These are phyloP conservation scores for Quadroppia sp. DNA, from an alignment of 2,888 invertebrate species.

Conservation along the genomic window DNA sequence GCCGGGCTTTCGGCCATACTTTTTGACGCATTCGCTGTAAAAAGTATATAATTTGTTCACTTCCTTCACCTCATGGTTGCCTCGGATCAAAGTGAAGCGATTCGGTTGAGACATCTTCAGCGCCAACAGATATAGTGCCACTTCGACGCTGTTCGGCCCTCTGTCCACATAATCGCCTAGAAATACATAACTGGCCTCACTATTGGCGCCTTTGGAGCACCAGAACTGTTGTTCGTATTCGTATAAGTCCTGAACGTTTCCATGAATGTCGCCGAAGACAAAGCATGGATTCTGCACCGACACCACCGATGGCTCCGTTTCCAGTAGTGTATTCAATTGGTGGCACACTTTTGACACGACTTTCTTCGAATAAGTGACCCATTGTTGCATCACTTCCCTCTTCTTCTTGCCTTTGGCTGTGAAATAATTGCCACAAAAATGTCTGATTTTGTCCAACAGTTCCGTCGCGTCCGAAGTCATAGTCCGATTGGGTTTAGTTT, in stretches of 20 bases:
- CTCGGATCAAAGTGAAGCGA: slow-evolving; percentile 26
- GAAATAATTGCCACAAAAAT: background rate
- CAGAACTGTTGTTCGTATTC: slow-evolving; percentile 6
- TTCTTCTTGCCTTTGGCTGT: background rate
- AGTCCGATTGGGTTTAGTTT: too few species aligned
- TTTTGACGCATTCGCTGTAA: slow-evolving; percentile 18
- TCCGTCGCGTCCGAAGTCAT: too few species aligned
- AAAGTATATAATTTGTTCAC: slow-evolving; percentile 34
- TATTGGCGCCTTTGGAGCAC: background rate
- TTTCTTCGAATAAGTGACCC: background rate
- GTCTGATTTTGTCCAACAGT: background rate
- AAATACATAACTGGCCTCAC: slow-evolving; percentile 9
- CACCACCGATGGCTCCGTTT: background rate
- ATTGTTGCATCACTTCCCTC: background rate
- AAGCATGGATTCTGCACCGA: too few species aligned
- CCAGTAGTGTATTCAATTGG: background rate
- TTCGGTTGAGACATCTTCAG: background rate
- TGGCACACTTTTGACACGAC: background rate
- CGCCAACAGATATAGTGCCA: slow-evolving; percentile 6
- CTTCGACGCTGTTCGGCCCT: slow-evolving; percentile 15
- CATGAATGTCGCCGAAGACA: slow-evolving; percentile 18
- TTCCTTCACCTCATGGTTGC: slow-evolving; percentile 36
- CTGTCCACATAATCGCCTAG: slow-evolving; percentile 37
- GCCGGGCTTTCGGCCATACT: background rate
- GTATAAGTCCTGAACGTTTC: background rate